Percentiles rank a stretch among this genome's conserved stretches.
Evolutionary conservation across 2,888 invertebrate species (phyloP).

Genomic region (Eupithecia subfuscata): DNA sequence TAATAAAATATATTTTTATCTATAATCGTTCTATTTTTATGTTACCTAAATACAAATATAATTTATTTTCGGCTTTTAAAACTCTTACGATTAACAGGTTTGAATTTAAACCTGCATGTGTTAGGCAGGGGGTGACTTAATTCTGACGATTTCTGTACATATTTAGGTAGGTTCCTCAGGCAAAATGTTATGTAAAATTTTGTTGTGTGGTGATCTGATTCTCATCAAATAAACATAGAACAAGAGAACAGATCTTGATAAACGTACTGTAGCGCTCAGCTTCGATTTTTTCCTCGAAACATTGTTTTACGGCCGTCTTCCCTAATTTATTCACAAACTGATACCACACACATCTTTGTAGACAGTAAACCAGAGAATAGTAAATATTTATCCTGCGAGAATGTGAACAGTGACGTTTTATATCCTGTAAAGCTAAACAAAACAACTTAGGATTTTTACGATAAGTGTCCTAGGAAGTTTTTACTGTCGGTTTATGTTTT

Average conservation of each 20-base stretch:
- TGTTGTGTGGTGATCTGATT: background rate
- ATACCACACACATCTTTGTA: conserved; percentile 4
- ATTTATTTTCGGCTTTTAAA: too few species aligned
- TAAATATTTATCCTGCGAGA: conserved; percentile 12
- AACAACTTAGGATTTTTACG: conserved; percentile 44
- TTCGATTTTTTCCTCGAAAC: conserved; percentile 6
- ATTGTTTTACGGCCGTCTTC: conserved; percentile 1
- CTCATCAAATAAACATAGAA: conserved; percentile 6
- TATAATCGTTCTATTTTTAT: too few species aligned
- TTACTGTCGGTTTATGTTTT: conserved; percentile 55
- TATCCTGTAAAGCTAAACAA: conserved; percentile 21
- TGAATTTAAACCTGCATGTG: too few species aligned
- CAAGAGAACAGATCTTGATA: background rate
- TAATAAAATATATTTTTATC: too few species aligned
- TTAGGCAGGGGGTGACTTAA: too few species aligned
- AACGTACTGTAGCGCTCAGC: background rate
- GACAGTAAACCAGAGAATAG: background rate
- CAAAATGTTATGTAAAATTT: background rate
- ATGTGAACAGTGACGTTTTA: conserved; percentile 5
- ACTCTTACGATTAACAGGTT: too few species aligned
- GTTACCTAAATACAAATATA: too few species aligned
- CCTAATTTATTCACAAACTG: conserved; percentile 12
- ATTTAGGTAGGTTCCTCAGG: background rate
- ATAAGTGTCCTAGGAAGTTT: conserved; percentile 52
- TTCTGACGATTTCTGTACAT: too few species aligned